Base-by-base conservation (phyloP, 2,797 vertebrate genomes). In the Protosalanx chinensis region DNA sequence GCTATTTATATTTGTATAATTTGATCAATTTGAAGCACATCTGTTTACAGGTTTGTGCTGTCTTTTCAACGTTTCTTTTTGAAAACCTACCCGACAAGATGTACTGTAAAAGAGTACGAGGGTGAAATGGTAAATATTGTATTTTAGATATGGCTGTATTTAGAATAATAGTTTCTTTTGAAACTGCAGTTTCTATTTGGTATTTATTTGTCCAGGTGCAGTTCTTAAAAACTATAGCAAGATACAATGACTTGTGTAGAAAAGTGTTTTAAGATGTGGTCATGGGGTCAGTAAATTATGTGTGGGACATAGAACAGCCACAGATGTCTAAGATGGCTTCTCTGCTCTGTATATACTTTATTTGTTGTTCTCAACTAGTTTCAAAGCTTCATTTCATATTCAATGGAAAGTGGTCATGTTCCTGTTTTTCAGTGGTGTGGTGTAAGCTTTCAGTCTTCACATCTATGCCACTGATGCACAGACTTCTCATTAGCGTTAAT, bases 321-420 rank as follows among this genome's bases (percentile, higher is more conserved):
- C 58, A 35, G 33, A 53, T 57, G n/a, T n/a, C 49, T 32, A 53
- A 46, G 56, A 13, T n/a, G 12, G 57, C 32, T 64, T 66, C 18
- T 73, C n/a, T 56, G 68, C 59, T 78, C 64, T 88, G 85, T 86
- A 87, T 82, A 87, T 87, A 86, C 78, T 63, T 37, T 70, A 73
- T 23, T 75, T 37, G 57, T 71, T 66, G 73, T 85, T 80, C 35
- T 67, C 58, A 85, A 62, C 72, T 83, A 83, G 79, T 23, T 63
- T 49, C 60, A 32, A 66, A 73, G 72, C 37, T 78, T 35, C 10
- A 71, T 76, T 30, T 59, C 37, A 75, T 73, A 71, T 64, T 64
- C 53, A 56, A 2, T 64, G 8, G 30, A 57, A 68, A 57, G 30
- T 35, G 20, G 23, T 29, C 30, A n/a, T 46, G 29, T 32, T 33